Base-by-base conservation (phyloP, 2,797 vertebrate genomes). In the Acipenser ruthenus region DNA sequence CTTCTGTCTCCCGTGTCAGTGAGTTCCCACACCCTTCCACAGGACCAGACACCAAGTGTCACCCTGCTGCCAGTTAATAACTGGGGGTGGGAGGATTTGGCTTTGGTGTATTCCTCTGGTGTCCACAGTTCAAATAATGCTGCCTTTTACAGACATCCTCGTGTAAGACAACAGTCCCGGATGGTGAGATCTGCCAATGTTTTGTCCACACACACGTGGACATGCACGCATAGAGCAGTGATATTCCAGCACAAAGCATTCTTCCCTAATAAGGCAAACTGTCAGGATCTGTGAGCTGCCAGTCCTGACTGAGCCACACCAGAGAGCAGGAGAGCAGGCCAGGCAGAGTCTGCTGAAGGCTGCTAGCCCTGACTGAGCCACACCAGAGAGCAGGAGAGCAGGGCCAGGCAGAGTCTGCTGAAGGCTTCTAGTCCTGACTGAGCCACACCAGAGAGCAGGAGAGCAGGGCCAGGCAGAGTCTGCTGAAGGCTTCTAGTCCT, bases 141-240 rank as follows among this genome's bases (percentile, higher is more conserved):
- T 58, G 12, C 8, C 15, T 51, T 13, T 67, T 47, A 23, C n/a
- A 62, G 23, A 53, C 37, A 62, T 50, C 13, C 11, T 49, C 48
- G 13, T 18, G 12, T 50, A 18, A 50, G 37, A 18, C 52, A 10
- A 51, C 70, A 67, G 70, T 74, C 74, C 74, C 53, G 65, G 68
- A 9, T 37, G 56, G 65, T 65, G 69, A 62, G 61, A 69, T 69
- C 59, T 70, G 68, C 68, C 66, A 71, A 60, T 69, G 68, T 76
- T 69, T 69, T 67, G 64, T 66, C 60, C 72, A 68, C 65, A 68
- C 52, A 50, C 71, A 13, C 55, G 59, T 18, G 15, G 65, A 69
- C 23, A 64, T 71, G 69, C 73, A 63, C 65, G 62, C 23, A 63
- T 64, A 4, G 49, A 11, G 56, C 65, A 67, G 23, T 58, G 59